These are phyloP conservation scores for Osmerus mordax DNA, from an alignment of 2,113 vertebrate species.

Conservation along the genomic window DNA sequence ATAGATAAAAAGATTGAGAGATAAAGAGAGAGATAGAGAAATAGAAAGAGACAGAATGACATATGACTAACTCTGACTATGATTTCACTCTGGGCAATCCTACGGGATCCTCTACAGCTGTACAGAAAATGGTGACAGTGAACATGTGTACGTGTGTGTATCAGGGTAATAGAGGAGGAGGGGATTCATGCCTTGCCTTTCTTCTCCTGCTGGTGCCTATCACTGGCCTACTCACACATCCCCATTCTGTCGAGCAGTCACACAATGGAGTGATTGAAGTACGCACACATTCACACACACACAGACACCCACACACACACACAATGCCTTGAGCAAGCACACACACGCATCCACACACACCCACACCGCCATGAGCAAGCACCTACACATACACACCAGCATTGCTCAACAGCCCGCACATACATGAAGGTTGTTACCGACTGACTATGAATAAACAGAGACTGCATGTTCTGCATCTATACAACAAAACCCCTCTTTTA, in stretches of 20 bases:
- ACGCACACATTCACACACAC: slow-evolving; percentile 27
- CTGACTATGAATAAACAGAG: too few species aligned
- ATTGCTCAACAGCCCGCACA: neutral
- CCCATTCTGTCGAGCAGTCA: slow-evolving; percentile 30
- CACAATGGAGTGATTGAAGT: slow-evolving; percentile 64
- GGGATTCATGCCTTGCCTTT: slow-evolving; percentile 4
- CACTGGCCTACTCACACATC: slow-evolving; percentile 51
- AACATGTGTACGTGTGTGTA: neutral
- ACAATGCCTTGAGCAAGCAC: neutral
- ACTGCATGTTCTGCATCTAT: too few species aligned
- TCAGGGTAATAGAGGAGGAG: slow-evolving; percentile 19
- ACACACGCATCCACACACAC: neutral
- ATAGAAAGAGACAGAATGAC: slow-evolving; percentile 7
- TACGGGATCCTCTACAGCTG: neutral
- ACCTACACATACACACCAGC: slow-evolving; percentile 5
- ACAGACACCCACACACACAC: neutral
- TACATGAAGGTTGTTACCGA: too few species aligned
- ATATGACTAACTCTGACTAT: neutral
- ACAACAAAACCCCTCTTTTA: too few species aligned
- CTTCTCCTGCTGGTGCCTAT: slow-evolving; percentile 44
- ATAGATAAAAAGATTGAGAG: slow-evolving; percentile 1
- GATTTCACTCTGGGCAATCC: neutral
- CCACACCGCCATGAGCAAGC: neutral
- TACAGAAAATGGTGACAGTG: neutral
- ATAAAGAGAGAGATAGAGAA: slow-evolving; percentile 1